Evolutionary conservation across 92 coral and sea anemone species (phyloP), one percentile per base, ranked within the genome.

Genomic region (Epizoanthus rinbou): DNA sequence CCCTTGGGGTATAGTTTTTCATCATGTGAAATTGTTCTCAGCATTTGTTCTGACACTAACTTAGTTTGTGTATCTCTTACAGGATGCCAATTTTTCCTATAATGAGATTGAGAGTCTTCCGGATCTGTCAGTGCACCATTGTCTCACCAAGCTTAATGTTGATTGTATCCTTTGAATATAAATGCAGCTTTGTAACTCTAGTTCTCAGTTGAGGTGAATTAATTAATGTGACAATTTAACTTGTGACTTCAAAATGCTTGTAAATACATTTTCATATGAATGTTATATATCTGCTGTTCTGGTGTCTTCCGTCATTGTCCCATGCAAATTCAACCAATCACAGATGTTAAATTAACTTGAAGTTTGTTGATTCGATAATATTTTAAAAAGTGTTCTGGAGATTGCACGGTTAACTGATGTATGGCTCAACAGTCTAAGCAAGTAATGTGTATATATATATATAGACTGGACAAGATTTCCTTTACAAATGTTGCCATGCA

Each of bases 41-140:
- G 47, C 10, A 53, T 83, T 60, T 63, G 50, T 28, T 28, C 1
- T 63, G n/a, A n/a, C 22, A 59, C 13, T 71, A 15, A 15, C 62
- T 5, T n/a, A 39, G 13, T 54, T 14, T 66, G 0, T 63, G 23
- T 72, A 47, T 68, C 73, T 41, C 52, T 16, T 74, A 25, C 84
- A 95, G 98, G 94, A 93, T 60, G 98, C 90, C 15, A 90, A 91
- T 79, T 67, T 91, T 75, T 95, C 98, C 16, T 91, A 95, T 66
- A 95, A 95, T 80, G 85, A 80, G 41, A 89, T 93, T 76, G 84
- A 90, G 11, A 80, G 70, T 37, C 85, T 95, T 7, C 92, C 98
- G 43, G 98, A 95, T 80, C 98, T 95, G 2, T 91, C 98, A 62
- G 89, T 90, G 14, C 98, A 95, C 79, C 91, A 89, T 13, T 89